A percentile compares a stretch with the other conserved stretches of the same genome.
phyloP scores from a whole-genome alignment of 2,797 vertebrate genomes.

The Sebastes kiyomatsui region DNA sequence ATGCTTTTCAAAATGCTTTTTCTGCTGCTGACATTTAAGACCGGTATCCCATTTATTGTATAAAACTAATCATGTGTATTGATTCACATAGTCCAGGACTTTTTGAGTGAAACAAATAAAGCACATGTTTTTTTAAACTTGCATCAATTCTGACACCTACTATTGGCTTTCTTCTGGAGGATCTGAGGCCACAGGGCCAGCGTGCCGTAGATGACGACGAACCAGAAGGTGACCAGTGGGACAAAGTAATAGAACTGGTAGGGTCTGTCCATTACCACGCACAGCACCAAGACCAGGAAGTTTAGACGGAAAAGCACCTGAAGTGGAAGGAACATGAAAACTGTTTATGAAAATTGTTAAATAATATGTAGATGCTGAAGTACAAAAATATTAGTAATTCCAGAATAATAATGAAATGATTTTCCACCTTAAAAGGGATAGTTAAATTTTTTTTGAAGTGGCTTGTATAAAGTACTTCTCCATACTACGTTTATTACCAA shows the following conservation, averaged over 20 bases:
- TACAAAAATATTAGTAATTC: neutral
- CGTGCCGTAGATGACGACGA: slow-evolving; percentile 91
- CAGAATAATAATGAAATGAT: neutral
- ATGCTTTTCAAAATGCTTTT: neutral
- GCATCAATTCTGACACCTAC: slow-evolving; percentile 73
- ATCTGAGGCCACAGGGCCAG: slow-evolving; percentile 97
- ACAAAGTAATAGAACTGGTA: slow-evolving; percentile 99
- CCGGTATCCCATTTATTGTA: neutral
- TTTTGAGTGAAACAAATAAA: neutral
- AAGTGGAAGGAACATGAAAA: neutral
- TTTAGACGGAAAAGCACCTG: slow-evolving; percentile 98
- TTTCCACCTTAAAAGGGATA: neutral
- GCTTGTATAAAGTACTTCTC: too few species aligned
- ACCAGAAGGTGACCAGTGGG: slow-evolving; percentile 97
- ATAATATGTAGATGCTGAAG: neutral
- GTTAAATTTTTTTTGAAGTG: too few species aligned
- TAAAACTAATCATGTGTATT: neutral
- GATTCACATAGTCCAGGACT: neutral
- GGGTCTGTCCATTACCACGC: slow-evolving; percentile 95
- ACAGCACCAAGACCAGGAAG: slow-evolving; percentile 96
- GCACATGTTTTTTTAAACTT: neutral
- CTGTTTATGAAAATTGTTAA: neutral
- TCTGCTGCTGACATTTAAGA: neutral
- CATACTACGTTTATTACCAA: too few species aligned
- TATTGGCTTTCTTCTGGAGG: slow-evolving; percentile 93